Base-by-base conservation (phyloP, 1,140 invertebrate genomes). In the Penaeus vannamei region DNA sequence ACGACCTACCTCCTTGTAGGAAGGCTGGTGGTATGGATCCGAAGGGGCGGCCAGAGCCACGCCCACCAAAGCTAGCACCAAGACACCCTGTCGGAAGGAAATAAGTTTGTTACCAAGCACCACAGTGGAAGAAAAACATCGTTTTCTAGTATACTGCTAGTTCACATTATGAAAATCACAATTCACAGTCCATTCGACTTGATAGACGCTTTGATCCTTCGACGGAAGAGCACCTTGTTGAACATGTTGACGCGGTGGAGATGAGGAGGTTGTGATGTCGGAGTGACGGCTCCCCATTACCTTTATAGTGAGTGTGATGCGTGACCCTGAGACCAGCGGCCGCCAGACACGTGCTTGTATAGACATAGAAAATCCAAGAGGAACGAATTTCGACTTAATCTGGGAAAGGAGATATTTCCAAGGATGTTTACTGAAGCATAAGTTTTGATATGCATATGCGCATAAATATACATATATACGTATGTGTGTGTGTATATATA, bases 1-100 rank as follows among this genome's bases (percentile, higher is more conserved):
- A 53, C 46, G 14, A 29, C 69, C n/a, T 26, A 76, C 69, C 69
- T 76, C 69, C 69, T 76, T 76, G 69, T 76, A 76, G 14, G 69
- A 32, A 32, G 69, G 69, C 36, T 76, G 69, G 36, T 76, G 69
- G 8, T 76, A 76, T 8, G 69, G 36, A 10, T 76, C 69, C 17
- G 69, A 76, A n/a, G 69, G 69, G n/a, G 69, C 69, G 26, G 69
- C 29, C n/a, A 76, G 36, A 32, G 69, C 69, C 36, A 76, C 17
- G 29, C 69, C 69, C 19, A 29, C 69, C 69, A 76, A n/a, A 29
- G n/a, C 69, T 1, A 76, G 26, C 26, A 76, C 3, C 17, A 76
- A 19, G 5, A 36, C 26, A 29, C 69, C 69, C 69, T 76, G 46
- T 53, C 17, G 7, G 20, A 36, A 76, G 36, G 36, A 32, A 20